Conservation (phyloP, 2,888 invertebrate species). For the Anthrax anthrax region DNA sequence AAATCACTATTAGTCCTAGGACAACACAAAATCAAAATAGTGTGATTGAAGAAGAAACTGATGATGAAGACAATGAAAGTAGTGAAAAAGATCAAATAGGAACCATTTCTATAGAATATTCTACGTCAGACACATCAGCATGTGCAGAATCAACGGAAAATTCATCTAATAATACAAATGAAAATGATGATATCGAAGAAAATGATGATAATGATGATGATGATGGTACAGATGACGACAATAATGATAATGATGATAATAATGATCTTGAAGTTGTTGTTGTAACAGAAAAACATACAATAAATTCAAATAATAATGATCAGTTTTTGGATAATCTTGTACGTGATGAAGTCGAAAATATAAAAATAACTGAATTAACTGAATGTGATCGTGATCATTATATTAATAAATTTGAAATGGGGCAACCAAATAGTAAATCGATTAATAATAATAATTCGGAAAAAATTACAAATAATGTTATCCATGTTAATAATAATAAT, state of each 20-base stretch:
- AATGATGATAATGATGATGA: background rate
- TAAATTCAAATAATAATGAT: slow-evolving; percentile 1
- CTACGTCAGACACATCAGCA: no score
- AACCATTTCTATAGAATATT: background rate
- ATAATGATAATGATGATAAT: slow-evolving; percentile 1
- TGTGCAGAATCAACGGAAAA: background rate
- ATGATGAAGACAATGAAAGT: background rate
- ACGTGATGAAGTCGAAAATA: slow-evolving; percentile 2
- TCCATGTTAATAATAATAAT: no score
- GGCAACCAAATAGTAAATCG: slow-evolving; percentile 13
- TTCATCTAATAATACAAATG: slow-evolving; percentile 1
- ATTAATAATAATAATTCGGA: background rate
- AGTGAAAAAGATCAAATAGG: background rate
- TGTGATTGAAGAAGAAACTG: background rate
- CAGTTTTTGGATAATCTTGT: background rate
- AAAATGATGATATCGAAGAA: background rate
- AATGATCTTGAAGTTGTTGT: background rate
- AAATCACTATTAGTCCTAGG: background rate
- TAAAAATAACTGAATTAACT: slow-evolving; percentile 16
- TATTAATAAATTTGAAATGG: slow-evolving; percentile 13
- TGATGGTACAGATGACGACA: background rate
- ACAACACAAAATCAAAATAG: background rate
- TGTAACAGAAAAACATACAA: background rate
- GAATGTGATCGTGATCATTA: slow-evolving; percentile 20
- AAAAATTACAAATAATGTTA: background rate